These are phyloP conservation scores for Ganaspis brasiliensis DNA, from an alignment of 2,888 invertebrate species.

Conservation along the genomic window DNA sequence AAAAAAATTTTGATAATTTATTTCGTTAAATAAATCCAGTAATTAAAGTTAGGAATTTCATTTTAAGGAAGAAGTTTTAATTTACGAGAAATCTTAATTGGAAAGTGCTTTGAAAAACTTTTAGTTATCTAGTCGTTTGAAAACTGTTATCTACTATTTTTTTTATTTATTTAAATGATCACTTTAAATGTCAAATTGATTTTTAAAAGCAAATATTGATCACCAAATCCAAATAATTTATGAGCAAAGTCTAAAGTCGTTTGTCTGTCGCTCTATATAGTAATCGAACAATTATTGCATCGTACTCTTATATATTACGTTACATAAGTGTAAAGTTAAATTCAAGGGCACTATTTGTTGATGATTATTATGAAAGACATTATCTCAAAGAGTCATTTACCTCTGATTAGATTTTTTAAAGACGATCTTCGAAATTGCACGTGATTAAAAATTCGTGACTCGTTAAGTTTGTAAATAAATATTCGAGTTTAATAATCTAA, in stretches of 20 bases:
- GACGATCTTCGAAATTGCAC: background rate
- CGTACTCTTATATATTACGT: background rate
- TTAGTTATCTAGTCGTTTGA: too few relatives aligned
- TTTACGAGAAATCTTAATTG: too few relatives aligned
- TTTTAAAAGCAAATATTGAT: background rate
- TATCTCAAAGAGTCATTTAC: slow-evolving; percentile 20
- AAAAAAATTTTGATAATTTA: too few relatives aligned
- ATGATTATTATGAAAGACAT: slow-evolving; percentile 2
- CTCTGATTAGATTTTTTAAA: background rate
- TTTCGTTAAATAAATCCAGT: too few relatives aligned
- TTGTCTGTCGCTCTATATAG: background rate
- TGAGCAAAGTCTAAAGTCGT: slow-evolving; percentile 28
- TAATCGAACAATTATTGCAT: slow-evolving; percentile 20
- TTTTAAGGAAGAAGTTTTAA: too few relatives aligned
- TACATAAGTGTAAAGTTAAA: slow-evolving; percentile 10
- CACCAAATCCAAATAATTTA: background rate
- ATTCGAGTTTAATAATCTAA: too few relatives aligned
- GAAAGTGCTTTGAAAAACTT: too few relatives aligned
- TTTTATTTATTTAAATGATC: too few relatives aligned
- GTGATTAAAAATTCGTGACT: background rate
- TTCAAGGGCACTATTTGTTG: slow-evolving; percentile 11
- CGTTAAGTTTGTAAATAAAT: too few relatives aligned
- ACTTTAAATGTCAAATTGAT: too few relatives aligned
- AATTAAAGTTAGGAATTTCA: too few relatives aligned
- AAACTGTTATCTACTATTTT: too few relatives aligned